Conservation (phyloP, 37 sponge, comb jelly and placozoan species). For the Amphimedon queenslandica region DNA sequence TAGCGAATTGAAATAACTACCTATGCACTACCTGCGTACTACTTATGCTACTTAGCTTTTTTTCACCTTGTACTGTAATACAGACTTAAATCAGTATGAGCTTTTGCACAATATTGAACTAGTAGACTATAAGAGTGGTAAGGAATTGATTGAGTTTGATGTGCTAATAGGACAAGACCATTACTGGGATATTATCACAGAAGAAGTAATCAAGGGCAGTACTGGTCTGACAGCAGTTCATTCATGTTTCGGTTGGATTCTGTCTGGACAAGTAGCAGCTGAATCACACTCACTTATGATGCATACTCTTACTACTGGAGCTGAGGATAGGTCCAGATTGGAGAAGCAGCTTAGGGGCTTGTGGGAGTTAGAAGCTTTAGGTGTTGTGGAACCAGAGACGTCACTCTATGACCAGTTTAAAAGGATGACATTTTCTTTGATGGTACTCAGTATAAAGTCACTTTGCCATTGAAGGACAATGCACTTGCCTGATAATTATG, state of each 20-base stretch:
- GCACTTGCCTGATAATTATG: conserved; percentile 48
- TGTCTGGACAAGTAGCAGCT: too few relatives aligned
- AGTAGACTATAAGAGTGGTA: conserved; percentile 14
- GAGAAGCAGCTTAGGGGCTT: too few relatives aligned
- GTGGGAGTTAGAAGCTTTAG: conserved; percentile 50
- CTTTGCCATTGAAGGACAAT: conserved; percentile 25
- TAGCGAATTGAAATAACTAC: too few relatives aligned
- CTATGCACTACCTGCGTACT: too few relatives aligned
- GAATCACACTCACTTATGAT: conserved; percentile 31
- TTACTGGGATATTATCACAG: conserved; percentile 42
- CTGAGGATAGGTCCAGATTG: too few relatives aligned
- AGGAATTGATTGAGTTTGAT: background rate
- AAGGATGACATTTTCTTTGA: background rate
- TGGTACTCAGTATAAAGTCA: conserved; percentile 18
- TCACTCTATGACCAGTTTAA: conserved; percentile 11
- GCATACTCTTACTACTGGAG: too few relatives aligned
- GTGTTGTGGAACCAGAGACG: conserved; percentile 16
- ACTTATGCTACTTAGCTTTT: too few relatives aligned
- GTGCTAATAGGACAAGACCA: conserved; percentile 28
- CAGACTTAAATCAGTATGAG: background rate
- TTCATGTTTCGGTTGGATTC: conserved; percentile 48
- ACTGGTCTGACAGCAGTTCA: conserved; percentile 37
- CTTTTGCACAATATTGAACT: conserved; percentile 22
- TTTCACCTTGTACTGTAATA: too few relatives aligned
- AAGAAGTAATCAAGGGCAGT: conserved; percentile 2